Evolutionary conservation across 2,888 invertebrate genomes (phyloP).

Genomic region (Desoria tigrina): DNA sequence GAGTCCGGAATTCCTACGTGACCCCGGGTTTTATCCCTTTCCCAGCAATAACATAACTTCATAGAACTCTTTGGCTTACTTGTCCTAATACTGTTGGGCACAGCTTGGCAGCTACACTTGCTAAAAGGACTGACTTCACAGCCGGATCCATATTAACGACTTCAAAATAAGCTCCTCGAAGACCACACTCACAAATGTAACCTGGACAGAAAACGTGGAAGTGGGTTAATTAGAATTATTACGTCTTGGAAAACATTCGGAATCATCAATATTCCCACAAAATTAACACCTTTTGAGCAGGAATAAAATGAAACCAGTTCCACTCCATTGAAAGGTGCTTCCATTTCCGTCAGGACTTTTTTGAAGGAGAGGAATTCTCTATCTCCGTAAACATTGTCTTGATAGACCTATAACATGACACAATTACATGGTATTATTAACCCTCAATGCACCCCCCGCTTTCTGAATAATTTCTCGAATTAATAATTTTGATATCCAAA

Average conservation of each 20-base stretch:
- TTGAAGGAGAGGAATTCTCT: conserved; percentile 92
- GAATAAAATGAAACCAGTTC: conserved; percentile 97
- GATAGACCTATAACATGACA: conserved; percentile 67
- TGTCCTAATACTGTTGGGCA: conserved; percentile 92
- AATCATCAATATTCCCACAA: not conserved
- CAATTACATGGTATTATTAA: not conserved
- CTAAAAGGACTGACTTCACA: conserved; percentile 80
- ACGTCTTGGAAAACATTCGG: conserved; percentile 3
- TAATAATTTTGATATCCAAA: no score
- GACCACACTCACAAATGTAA: conserved; percentile 92
- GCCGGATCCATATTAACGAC: conserved; percentile 80
- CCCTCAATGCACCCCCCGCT: no score
- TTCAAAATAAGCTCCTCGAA: conserved; percentile 94
- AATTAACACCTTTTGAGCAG: conserved; percentile 75
- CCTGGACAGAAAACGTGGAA: no score
- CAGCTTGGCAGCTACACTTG: conserved; percentile 89
- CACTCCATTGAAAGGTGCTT: conserved; percentile 74
- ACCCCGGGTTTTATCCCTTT: no score
- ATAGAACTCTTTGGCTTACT: no score
- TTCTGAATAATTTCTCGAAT: no score
- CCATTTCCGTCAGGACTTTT: conserved; percentile 88
- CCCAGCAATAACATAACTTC: no score
- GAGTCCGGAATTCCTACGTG: no score
- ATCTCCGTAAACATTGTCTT: conserved; percentile 91
- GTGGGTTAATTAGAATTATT: conserved; percentile 21